Evolutionary conservation across 2,113 vertebrate species (phyloP).

Genomic region (Apteryx mantelli): DNA sequence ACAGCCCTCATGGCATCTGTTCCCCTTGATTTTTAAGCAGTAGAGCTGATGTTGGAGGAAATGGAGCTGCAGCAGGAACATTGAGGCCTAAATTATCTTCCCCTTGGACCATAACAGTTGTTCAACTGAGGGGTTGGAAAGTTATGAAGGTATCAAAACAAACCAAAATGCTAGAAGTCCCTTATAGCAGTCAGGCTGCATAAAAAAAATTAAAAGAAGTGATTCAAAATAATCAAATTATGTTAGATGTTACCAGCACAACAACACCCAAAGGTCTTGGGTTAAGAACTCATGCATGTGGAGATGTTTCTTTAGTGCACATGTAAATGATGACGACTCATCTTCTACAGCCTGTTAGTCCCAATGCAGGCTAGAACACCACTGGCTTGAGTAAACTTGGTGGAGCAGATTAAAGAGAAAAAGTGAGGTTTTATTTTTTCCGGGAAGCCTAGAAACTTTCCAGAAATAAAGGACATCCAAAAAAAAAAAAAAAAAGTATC

Average conservation of each 20-base stretch:
- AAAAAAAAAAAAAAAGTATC: neutral
- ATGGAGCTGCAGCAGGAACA: neutral
- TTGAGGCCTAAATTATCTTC: neutral
- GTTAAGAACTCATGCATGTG: neutral
- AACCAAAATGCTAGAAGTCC: neutral
- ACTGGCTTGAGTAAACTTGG: neutral
- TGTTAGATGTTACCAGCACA: neutral
- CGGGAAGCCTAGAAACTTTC: neutral
- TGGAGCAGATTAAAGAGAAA: neutral
- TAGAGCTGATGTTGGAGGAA: neutral
- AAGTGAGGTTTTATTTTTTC: neutral
- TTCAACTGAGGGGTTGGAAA: neutral
- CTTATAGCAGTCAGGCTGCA: neutral
- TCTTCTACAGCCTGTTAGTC: rapidly evolving
- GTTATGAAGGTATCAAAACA: neutral
- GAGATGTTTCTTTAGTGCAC: neutral
- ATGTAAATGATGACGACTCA: neutral
- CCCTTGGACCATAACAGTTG: neutral
- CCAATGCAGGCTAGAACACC: neutral
- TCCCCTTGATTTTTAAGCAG: neutral
- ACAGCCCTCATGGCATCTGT: neutral
- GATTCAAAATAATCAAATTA: neutral
- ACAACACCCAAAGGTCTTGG: neutral
- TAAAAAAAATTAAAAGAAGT: neutral
- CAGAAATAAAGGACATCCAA: neutral